Base-by-base conservation (phyloP, 2,888 invertebrate species). In the Phyto melanocephala region DNA sequence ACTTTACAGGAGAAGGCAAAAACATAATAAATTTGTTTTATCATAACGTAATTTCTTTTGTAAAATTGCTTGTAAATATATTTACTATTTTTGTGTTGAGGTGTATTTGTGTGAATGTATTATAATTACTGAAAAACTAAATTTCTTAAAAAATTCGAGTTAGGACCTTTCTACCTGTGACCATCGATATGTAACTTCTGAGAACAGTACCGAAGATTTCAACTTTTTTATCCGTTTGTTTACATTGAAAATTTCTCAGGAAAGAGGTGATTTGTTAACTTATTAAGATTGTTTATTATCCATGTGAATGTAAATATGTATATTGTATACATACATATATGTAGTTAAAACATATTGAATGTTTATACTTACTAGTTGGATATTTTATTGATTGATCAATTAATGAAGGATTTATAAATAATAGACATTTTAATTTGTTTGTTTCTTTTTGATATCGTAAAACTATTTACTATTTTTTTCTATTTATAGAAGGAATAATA, bases 391-490 rank as follows among this genome's bases (percentile, higher is more conserved):
- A 71, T 70, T 20, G 33, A 60, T 79, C 71, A 79, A 79, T 79
- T 76, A 82, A 75, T 72, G 79, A 82, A 68, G 65, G 67, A 82
- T 79, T 79, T 65, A 60, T 58, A 63, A 71, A 58, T 56, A 82
- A 67, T 56, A 68, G 47, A 28, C 17, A 70, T 68, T 54, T 77
- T 17, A 45, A 58, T 76, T 78, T 71, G 62, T 83, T 76, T 81
- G 58, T 76, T 67, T 75, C 47, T 13, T 47, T 65, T 72, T 71
- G 42, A 24, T 54, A 56, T 56, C 15, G 60, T 77, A 47, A 76
- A 45, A 37, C 42, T 74, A 72, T 15, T n/a, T n/a, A n/a, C n/a
- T n/a, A 60, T 11, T 50, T 72, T 74, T 63, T 52, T 56, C 40
- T 62, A 50, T 81, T 63, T 58, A 13, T 50, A 67, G 10, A 54